Conservation (phyloP, 1,140 invertebrate genomes). For the Caerostris darwini region DNA sequence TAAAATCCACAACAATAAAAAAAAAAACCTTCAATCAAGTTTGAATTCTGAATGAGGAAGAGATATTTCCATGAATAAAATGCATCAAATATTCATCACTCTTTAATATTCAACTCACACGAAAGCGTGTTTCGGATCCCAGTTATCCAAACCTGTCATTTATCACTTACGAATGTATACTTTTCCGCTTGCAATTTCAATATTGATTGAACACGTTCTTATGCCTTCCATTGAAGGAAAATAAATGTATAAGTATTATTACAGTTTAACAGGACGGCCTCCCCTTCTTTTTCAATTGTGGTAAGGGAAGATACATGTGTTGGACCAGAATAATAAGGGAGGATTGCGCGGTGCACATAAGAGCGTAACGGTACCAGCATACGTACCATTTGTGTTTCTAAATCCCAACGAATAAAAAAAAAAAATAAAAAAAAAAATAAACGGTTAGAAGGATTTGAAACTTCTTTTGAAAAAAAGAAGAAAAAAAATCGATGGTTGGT, state of each 20-base stretch:
- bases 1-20: too few species aligned
- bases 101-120: neutral
- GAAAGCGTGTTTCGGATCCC: neutral
- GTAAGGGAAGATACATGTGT: slow-evolving; percentile 33
- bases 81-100: neutral
- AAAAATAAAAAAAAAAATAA: neutral
- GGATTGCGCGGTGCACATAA: too few species aligned
- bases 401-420: neutral
- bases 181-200: slow-evolving; percentile 45
- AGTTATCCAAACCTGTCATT: slow-evolving; percentile 8
- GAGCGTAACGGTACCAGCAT: slow-evolving; percentile 55
- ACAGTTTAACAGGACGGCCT: slow-evolving; percentile 16
- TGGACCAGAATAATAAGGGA: neutral
- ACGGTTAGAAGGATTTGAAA: neutral
- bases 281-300: neutral
- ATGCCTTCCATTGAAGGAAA: neutral
- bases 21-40: too few species aligned
- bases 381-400: neutral
- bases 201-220: slow-evolving; percentile 44
- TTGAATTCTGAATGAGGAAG: too few species aligned
- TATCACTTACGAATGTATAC: neutral
- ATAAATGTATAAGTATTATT: slow-evolving; percentile 6
- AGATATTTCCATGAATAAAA: neutral
- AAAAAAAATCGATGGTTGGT: neutral
- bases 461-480: neutral